Evolutionary conservation across 2,113 vertebrate species (phyloP).

Genomic region (Puma concolor): DNA sequence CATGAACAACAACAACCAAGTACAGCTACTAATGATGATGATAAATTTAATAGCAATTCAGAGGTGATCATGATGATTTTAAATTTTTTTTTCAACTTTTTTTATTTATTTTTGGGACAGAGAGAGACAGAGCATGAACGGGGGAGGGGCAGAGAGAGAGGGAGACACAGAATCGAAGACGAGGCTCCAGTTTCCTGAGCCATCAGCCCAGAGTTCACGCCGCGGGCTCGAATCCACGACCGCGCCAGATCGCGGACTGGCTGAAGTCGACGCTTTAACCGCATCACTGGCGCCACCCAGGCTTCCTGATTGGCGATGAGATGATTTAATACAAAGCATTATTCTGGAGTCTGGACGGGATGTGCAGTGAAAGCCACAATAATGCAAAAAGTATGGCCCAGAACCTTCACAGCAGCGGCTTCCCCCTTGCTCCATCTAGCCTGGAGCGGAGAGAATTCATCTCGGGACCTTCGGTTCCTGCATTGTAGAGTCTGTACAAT

Average conservation of each 20-base stretch:
- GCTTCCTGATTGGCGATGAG: too few species aligned
- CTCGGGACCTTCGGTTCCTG: not conserved
- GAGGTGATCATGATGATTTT: not conserved
- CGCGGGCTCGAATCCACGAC: too few species aligned
- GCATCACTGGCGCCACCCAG: too few species aligned
- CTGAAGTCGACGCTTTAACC: too few species aligned
- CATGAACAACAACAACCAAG: not conserved
- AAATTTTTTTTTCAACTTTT: too few species aligned
- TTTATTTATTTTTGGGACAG: too few species aligned
- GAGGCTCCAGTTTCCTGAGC: too few species aligned
- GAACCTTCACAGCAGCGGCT: not conserved
- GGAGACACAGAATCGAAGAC: too few species aligned
- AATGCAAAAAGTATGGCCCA: not conserved
- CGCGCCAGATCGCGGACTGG: too few species aligned
- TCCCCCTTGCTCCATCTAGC: not conserved
- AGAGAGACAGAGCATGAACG: too few species aligned
- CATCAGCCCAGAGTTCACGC: too few species aligned
- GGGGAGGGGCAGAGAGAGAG: too few species aligned
- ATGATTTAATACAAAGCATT: not conserved
- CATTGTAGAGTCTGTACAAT: not conserved
- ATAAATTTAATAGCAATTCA: not conserved
- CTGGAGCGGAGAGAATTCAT: not conserved
- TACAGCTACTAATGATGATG: not conserved
- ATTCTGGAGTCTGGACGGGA: not conserved
- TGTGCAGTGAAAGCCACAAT: not conserved